Evolutionary conservation across 1,140 invertebrate species (phyloP).

Genomic region (Lysiphlebus fabarum): DNA sequence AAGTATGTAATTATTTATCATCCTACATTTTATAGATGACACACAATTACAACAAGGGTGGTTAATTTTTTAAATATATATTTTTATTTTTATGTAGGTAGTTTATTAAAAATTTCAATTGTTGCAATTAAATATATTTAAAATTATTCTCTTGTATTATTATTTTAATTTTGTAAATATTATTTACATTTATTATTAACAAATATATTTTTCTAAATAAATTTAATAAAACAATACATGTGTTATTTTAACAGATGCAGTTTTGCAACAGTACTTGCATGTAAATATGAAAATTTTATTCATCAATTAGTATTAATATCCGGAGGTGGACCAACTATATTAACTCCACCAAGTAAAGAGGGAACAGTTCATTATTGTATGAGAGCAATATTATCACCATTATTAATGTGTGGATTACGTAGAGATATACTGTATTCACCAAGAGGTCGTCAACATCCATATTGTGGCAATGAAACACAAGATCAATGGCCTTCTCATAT

Average conservation of each 20-base stretch:
- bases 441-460: conserved; percentile 58
- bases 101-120: no score
- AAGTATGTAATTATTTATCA: not conserved
- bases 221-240: no score
- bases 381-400: conserved; percentile 52
- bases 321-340: conserved; percentile 69
- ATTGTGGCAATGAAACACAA: conserved; percentile 54
- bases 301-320: conserved; percentile 66
- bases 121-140: no score
- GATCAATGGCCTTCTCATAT: conserved; percentile 58
- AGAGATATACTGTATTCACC: conserved; percentile 57
- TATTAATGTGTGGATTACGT: conserved; percentile 57
- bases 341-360: conserved; percentile 60
- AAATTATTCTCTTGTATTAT: no score
- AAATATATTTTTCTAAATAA: no score
- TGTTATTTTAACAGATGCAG: no score
- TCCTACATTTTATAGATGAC: conserved; percentile 7
- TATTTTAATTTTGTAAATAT: no score
- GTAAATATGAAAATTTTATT: conserved; percentile 61
- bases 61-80: no score
- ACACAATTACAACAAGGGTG: not conserved
- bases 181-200: no score
- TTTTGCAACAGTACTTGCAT: conserved; percentile 65
- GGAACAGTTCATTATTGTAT: conserved; percentile 54
- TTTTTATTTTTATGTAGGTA: no score